These are phyloP conservation scores for Cuculus canorus DNA, from an alignment of 2,797 vertebrate genomes.

Conservation along the genomic window DNA sequence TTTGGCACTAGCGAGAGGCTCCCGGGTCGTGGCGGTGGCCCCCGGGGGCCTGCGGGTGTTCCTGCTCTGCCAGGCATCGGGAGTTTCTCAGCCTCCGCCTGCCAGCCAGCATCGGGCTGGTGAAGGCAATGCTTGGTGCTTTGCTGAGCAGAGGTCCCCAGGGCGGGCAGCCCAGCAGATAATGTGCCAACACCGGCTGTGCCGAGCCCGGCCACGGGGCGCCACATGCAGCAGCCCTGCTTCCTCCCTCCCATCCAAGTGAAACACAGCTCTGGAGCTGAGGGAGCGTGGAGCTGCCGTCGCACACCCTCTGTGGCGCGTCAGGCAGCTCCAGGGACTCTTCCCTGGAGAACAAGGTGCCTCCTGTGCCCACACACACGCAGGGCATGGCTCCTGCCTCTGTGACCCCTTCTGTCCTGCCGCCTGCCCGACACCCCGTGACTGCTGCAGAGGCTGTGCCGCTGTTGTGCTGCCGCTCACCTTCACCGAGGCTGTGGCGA, in stretches of 20 bases:
- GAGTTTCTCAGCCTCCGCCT: not conserved
- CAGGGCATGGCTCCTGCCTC: not conserved
- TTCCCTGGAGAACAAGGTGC: not conserved
- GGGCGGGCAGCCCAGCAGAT: not conserved
- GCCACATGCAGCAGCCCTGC: not conserved
- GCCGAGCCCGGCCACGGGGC: not conserved
- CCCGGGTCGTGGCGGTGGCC: fast-evolving
- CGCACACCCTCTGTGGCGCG: not conserved
- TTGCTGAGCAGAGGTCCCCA: not conserved
- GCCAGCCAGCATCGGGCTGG: not conserved
- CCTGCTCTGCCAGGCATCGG: not conserved
- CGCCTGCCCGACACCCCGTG: not conserved
- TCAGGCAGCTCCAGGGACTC: not conserved
- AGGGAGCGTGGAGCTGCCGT: not conserved
- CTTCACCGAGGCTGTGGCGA: fast-evolving
- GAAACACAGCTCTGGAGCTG: not conserved
- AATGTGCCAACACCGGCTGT: not conserved
- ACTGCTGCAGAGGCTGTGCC: not conserved
- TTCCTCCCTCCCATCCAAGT: not conserved
- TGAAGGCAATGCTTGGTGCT: not conserved
- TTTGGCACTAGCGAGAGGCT: not conserved
- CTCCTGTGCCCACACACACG: not conserved
- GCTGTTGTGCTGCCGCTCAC: not conserved
- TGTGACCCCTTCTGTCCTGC: not conserved
- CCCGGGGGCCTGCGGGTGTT: not conserved